These are phyloP conservation scores for Papilio aristodemus DNA, from an alignment of 1,140 invertebrate genomes.

Conservation along the genomic window DNA sequence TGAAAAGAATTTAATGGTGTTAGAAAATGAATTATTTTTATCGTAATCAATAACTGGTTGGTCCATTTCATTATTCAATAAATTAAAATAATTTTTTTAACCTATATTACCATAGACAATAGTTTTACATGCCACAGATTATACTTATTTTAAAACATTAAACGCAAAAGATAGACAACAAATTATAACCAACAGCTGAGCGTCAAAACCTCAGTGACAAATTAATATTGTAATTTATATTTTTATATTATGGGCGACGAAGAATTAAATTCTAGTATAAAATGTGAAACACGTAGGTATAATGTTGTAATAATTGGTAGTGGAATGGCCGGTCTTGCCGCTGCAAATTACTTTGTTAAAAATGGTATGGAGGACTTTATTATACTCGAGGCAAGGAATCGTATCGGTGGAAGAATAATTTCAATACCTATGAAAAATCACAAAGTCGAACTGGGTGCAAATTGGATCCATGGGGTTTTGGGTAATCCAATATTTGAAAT, in stretches of 20 bases:
- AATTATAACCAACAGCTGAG: slow-evolving; percentile 54
- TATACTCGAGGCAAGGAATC: slow-evolving; percentile 89
- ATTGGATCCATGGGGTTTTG: slow-evolving; percentile 96
- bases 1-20: too few species aligned
- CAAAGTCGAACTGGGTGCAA: slow-evolving; percentile 92
- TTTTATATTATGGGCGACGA: slow-evolving; percentile 76
- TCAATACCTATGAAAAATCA: slow-evolving; percentile 87
- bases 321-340: slow-evolving; percentile 92
- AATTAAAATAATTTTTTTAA: too few species aligned
- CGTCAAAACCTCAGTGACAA: slow-evolving; percentile 68
- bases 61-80: too few species aligned
- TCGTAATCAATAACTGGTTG: too few species aligned
- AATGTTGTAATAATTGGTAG: slow-evolving; percentile 92
- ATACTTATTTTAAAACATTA: slow-evolving; percentile 33
- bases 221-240: slow-evolving; percentile 58
- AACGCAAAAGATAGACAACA: slow-evolving; percentile 36
- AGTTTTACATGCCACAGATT: background rate
- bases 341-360: slow-evolving; percentile 91
- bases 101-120: background rate
- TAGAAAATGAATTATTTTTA: too few species aligned
- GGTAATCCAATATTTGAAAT: slow-evolving; percentile 92
- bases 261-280: slow-evolving; percentile 73
- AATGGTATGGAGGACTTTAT: slow-evolving; percentile 89
- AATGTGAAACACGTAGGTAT: slow-evolving; percentile 77
- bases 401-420: slow-evolving; percentile 90